These are phyloP conservation scores for Colaptes auratus DNA, from an alignment of 2,113 vertebrate species.

Conservation along the genomic window DNA sequence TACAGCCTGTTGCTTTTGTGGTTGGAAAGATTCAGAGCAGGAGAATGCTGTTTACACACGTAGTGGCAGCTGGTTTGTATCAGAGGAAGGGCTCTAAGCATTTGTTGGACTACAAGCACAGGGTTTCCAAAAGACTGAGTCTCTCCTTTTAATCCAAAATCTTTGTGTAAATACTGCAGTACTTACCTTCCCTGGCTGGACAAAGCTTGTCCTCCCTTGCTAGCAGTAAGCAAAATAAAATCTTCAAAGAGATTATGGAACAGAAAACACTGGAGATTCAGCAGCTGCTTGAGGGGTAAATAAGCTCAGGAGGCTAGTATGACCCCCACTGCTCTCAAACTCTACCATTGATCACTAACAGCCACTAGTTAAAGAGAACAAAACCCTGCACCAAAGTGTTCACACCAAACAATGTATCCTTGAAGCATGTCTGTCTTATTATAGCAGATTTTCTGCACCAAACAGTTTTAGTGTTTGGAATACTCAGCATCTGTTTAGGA, in stretches of 20 bases:
- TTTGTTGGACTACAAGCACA: background rate
- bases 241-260: background rate
- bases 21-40: constrained; percentile 10
- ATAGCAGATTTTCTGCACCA: background rate
- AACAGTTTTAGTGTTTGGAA: background rate
- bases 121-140: background rate
- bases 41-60: constrained; percentile 41
- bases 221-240: background rate
- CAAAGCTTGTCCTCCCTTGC: background rate
- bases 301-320: background rate
- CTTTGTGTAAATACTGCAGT: background rate
- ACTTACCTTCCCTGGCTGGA: background rate
- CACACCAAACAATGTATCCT: background rate
- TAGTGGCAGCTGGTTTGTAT: constrained; percentile 57
- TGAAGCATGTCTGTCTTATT: background rate
- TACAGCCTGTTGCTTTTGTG: constrained; percentile 6
- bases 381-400: background rate
- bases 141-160: background rate
- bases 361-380: constrained; percentile 14
- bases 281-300: constrained; percentile 42
- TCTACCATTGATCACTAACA: constrained; percentile 18
- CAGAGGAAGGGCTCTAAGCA: constrained; percentile 20
- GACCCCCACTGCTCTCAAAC: background rate
- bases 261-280: background rate
- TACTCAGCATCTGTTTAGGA: background rate